Evolutionary conservation across 2,888 invertebrate species (phyloP).

Genomic region (Parnassius apollo): DNA sequence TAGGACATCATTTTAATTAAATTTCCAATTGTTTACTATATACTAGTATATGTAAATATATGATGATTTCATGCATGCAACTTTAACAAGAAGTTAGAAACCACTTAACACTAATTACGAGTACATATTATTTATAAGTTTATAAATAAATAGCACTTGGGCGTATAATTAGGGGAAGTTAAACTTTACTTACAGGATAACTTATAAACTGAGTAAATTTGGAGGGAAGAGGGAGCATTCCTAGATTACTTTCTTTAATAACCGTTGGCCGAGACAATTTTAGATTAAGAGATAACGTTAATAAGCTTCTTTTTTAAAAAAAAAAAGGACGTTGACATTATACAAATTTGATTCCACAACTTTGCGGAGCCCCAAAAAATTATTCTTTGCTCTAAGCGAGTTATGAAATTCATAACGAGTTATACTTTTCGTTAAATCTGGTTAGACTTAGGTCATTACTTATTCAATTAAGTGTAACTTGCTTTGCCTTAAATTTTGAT

Average conservation of each 20-base stretch:
- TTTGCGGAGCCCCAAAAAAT: constrained; percentile 4
- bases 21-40: too few species aligned
- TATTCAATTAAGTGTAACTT: neutral
- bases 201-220: constrained; percentile 18
- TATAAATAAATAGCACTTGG: constrained; percentile 18
- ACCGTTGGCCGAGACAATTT: constrained; percentile 22
- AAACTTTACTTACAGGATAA: constrained; percentile 20
- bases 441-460: neutral
- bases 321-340: constrained; percentile 16
- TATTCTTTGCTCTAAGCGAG: constrained; percentile 13
- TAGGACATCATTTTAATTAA: too few species aligned
- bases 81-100: constrained; percentile 14
- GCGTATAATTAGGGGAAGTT: constrained; percentile 20
- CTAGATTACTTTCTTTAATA: constrained; percentile 25
- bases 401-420: constrained; percentile 3
- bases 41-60: too few species aligned
- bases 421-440: constrained; percentile 11
- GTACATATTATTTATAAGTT: constrained; percentile 18
- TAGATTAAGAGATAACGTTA: constrained; percentile 26
- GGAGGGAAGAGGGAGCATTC: constrained; percentile 12
- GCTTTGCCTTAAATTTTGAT: neutral
- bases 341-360: constrained; percentile 18
- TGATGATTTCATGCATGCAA: neutral
- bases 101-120: constrained; percentile 15
- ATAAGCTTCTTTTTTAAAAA: constrained; percentile 17